phyloP scores from a whole-genome alignment of 2,888 invertebrate genomes.

The Neria commutata region DNA sequence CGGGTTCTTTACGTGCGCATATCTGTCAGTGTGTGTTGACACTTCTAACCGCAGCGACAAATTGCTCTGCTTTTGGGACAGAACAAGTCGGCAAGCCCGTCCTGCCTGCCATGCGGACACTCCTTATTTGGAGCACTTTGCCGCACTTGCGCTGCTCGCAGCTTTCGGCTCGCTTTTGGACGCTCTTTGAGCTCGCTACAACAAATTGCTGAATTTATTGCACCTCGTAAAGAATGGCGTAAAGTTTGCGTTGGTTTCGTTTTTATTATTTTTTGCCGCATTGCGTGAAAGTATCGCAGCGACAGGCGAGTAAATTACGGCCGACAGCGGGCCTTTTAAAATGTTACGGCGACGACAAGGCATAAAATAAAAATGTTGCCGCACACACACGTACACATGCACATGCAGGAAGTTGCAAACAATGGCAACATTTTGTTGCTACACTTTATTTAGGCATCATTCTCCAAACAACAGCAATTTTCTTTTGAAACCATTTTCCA shows the following conservation, averaged over 20 bases:
- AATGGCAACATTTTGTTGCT: background rate
- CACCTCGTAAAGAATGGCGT: slow-evolving; percentile 54
- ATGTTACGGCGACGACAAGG: background rate
- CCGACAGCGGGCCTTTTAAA: slow-evolving; percentile 7
- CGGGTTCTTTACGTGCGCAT: no score
- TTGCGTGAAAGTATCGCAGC: slow-evolving; percentile 35
- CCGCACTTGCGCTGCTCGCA: background rate
- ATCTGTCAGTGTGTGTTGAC: slow-evolving; percentile 30
- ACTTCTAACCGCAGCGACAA: background rate
- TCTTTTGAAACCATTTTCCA: background rate
- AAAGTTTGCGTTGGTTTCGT: no score
- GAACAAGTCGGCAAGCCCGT: no score
- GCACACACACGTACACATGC: no score
- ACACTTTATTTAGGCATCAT: background rate
- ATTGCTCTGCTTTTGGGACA: slow-evolving; percentile 2
- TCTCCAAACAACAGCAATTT: background rate
- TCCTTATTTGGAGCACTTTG: background rate
- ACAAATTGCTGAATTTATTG: slow-evolving; percentile 59
- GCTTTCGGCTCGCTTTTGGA: background rate
- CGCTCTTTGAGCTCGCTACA: slow-evolving; percentile 38
- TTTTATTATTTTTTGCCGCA: no score
- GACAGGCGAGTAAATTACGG: slow-evolving; percentile 26
- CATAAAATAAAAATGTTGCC: background rate
- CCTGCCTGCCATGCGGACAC: slow-evolving; percentile 7
- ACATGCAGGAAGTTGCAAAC: background rate